Conservation (phyloP, 2,797 vertebrate genomes). For the Lophius americanus region DNA sequence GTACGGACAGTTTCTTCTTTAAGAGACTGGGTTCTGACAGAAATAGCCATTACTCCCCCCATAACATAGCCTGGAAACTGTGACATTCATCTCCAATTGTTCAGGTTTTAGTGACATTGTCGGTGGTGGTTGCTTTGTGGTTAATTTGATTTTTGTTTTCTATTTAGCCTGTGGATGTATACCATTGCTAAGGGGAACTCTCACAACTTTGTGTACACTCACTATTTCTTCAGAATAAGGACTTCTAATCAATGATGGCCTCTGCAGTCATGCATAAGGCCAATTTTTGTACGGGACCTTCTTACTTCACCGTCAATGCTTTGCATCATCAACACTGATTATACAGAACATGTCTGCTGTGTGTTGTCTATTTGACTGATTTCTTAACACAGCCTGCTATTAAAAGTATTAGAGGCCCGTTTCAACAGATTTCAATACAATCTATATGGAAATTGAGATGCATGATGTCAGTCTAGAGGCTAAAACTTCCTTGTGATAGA, state of each 20-base stretch:
- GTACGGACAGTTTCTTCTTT: no score
- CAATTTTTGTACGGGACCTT: not conserved
- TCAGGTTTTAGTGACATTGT: not conserved
- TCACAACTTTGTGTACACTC: slow-evolving; percentile 1
- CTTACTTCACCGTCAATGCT: not conserved
- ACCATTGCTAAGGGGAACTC: not conserved
- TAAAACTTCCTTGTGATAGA: not conserved
- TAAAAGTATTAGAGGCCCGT: slow-evolving; percentile 44
- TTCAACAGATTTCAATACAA: slow-evolving; percentile 45
- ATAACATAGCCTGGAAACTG: not conserved
- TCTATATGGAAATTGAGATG: slow-evolving; percentile 66
- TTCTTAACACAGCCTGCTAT: slow-evolving; percentile 53
- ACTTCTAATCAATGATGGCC: not conserved
- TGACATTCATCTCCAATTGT: not conserved
- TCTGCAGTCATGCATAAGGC: not conserved
- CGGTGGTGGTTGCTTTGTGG: not conserved
- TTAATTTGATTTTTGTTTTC: not conserved
- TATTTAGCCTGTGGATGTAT: not conserved
- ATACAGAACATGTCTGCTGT: not conserved
- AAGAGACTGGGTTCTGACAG: no score
- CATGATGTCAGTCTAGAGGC: slow-evolving; percentile 29
- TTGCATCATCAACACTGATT: slow-evolving; percentile 3
- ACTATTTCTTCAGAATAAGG: not conserved
- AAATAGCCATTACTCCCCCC: no score
- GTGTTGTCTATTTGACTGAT: slow-evolving; percentile 53